A percentile compares a stretch with the other conserved stretches of the same genome.
Conservation (phyloP, 2,797 vertebrate species). For the Anomalospiza imberbis region DNA sequence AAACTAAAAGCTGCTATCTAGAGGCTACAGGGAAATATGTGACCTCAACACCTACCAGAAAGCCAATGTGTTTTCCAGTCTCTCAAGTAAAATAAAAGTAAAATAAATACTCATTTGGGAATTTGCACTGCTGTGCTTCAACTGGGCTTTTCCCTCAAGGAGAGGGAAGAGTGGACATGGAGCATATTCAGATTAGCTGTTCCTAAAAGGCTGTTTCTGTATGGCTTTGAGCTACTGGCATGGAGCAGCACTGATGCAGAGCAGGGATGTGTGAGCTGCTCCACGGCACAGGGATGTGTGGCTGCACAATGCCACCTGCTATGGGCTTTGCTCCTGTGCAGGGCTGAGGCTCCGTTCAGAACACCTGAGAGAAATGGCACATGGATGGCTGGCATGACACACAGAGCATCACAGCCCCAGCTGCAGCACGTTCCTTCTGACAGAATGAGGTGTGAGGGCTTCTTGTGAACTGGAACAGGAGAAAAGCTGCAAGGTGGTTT, state of each 20-base stretch:
- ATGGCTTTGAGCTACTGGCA: background rate
- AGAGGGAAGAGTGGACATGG: background rate
- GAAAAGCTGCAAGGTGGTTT: slow-evolving; percentile 9
- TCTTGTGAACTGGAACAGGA: slow-evolving; percentile 1
- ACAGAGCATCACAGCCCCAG: background rate
- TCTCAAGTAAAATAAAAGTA: background rate
- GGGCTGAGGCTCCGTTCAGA: slow-evolving; percentile 7
- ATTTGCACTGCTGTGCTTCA: slow-evolving; percentile 44
- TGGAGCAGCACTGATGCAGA: background rate
- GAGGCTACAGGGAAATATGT: background rate
- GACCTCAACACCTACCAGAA: background rate
- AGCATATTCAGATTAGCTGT: background rate
- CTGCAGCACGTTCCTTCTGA: background rate
- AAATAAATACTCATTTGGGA: slow-evolving; percentile 6
- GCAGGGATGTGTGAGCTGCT: background rate
- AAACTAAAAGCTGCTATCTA: slow-evolving; percentile 9
- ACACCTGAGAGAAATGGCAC: slow-evolving; percentile 65
- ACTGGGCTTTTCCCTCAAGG: slow-evolving; percentile 18
- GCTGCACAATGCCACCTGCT: background rate
- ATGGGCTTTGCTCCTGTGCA: background rate
- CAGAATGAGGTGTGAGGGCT: background rate
- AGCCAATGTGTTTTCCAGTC: background rate
- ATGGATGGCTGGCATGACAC: background rate
- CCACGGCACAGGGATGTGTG: background rate
- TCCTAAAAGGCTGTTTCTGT: background rate